A percentile compares a stretch with the other conserved stretches of the same genome.
Conservation (phyloP, 2,888 invertebrate species). For the Nudaria mundana region DNA sequence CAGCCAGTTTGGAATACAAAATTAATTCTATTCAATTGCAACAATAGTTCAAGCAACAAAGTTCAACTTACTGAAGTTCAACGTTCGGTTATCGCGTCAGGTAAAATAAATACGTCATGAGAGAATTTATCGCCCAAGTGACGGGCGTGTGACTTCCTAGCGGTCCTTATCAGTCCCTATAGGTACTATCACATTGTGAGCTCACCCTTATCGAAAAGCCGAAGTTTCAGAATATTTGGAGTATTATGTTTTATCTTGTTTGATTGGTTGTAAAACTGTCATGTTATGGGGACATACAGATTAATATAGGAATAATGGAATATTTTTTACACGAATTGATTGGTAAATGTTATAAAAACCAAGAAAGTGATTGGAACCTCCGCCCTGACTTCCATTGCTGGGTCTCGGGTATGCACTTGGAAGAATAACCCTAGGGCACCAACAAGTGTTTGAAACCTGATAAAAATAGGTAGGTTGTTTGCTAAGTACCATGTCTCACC, state of each 20-base stretch:
- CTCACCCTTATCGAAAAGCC: slow-evolving; percentile 15
- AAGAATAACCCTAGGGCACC: no score
- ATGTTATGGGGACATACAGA: no score
- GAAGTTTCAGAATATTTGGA: slow-evolving; percentile 3
- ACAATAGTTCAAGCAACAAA: slow-evolving; percentile 7
- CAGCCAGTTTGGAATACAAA: neutral
- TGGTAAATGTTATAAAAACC: no score
- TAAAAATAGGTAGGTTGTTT: no score
- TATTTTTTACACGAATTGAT: no score
- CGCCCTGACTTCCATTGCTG: no score
- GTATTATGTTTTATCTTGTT: slow-evolving; percentile 9
- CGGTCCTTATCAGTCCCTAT: slow-evolving; percentile 20
- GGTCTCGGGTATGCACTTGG: no score
- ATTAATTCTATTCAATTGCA: neutral
- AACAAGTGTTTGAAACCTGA: no score
- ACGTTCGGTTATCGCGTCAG: slow-evolving; percentile 30
- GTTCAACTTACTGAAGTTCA: slow-evolving; percentile 27
- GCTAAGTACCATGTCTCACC: no score
- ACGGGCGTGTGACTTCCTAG: slow-evolving; percentile 26
- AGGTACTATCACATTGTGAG: slow-evolving; percentile 2
- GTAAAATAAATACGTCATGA: slow-evolving; percentile 24
- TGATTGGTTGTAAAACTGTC: slow-evolving; percentile 4
- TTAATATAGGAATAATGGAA: no score
- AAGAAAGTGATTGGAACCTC: no score
- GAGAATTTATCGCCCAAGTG: slow-evolving; percentile 24